These are phyloP conservation scores for Argyresthia goedartella DNA, from an alignment of 2,888 invertebrate species.

Conservation along the genomic window DNA sequence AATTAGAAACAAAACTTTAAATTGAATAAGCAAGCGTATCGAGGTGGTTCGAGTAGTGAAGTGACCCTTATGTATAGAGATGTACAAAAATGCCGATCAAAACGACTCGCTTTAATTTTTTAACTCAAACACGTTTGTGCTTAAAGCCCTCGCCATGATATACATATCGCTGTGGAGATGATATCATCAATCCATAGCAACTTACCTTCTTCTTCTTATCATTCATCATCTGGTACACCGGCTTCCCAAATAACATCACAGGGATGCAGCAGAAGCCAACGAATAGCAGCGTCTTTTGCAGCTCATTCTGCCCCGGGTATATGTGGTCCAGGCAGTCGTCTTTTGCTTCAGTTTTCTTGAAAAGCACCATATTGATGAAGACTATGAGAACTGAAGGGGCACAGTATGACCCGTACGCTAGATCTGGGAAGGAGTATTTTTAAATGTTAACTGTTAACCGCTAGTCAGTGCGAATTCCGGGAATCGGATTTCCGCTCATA, in stretches of 20 bases:
- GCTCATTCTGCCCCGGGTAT: conserved; percentile 67
- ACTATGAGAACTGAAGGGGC: conserved; percentile 85
- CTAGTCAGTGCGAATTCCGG: too few relatives aligned
- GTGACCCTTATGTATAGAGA: too few relatives aligned
- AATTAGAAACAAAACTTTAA: too few relatives aligned
- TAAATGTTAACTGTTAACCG: too few relatives aligned
- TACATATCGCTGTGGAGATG: too few relatives aligned
- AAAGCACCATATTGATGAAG: conserved; percentile 85
- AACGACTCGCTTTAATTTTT: too few relatives aligned
- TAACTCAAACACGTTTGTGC: too few relatives aligned
- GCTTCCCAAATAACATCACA: conserved; percentile 83
- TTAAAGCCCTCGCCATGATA: too few relatives aligned
- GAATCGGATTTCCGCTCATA: too few relatives aligned
- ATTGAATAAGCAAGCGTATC: too few relatives aligned
- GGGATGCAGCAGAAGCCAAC: conserved; percentile 80
- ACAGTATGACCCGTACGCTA: conserved; percentile 61
- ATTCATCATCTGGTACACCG: conserved; percentile 72
- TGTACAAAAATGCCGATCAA: too few relatives aligned
- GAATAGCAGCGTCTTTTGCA: conserved; percentile 76
- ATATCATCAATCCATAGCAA: not conserved
- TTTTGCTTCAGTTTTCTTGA: conserved; percentile 55
- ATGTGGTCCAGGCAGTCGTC: conserved; percentile 64
- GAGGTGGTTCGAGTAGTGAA: too few relatives aligned
- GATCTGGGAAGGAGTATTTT: conserved; percentile 39
- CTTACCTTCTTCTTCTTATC: conserved; percentile 46